These are phyloP conservation scores for Apus apus DNA, from an alignment of 2,113 vertebrate species.

Conservation along the genomic window DNA sequence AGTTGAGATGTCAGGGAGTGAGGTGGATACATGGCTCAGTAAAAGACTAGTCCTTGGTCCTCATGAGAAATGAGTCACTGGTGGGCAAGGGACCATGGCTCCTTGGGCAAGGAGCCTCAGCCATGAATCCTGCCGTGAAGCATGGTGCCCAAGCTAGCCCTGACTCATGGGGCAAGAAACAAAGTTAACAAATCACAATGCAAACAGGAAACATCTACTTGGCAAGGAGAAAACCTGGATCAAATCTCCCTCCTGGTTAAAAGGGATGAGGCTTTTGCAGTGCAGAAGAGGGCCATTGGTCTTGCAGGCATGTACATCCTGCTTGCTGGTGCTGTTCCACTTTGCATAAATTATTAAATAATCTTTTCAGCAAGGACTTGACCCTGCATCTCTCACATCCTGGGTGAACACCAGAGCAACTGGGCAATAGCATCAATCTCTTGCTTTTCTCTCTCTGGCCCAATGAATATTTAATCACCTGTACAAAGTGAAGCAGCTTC, in stretches of 20 bases:
- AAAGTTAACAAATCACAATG: not conserved
- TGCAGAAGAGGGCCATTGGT: not conserved
- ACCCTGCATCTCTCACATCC: not conserved
- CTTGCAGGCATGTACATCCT: fast-evolving
- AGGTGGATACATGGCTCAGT: not conserved
- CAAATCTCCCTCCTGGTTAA: not conserved
- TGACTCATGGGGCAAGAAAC: not conserved
- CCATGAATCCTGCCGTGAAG: fast-evolving
- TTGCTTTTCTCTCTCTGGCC: slow-evolving; percentile 29
- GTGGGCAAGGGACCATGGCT: not conserved
- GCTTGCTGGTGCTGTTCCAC: slow-evolving; percentile 1
- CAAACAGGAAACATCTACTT: not conserved
- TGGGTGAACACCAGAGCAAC: slow-evolving; percentile 1
- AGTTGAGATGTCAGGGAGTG: fast-evolving
- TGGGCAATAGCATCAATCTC: slow-evolving; percentile 64
- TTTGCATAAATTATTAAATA: slow-evolving; percentile 62
- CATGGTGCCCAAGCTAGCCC: fast-evolving
- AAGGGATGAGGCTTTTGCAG: not conserved
- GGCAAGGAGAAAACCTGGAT: not conserved
- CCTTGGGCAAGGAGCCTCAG: fast-evolving
- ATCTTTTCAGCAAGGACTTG: slow-evolving; percentile 6
- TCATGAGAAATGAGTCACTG: fast-evolving
- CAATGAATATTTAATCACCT: slow-evolving; percentile 40
- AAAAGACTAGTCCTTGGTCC: not conserved
- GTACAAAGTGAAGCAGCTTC: slow-evolving; percentile 10